phyloP scores from a whole-genome alignment of 1,140 invertebrate species.

The Homalodisca vitripennis region DNA sequence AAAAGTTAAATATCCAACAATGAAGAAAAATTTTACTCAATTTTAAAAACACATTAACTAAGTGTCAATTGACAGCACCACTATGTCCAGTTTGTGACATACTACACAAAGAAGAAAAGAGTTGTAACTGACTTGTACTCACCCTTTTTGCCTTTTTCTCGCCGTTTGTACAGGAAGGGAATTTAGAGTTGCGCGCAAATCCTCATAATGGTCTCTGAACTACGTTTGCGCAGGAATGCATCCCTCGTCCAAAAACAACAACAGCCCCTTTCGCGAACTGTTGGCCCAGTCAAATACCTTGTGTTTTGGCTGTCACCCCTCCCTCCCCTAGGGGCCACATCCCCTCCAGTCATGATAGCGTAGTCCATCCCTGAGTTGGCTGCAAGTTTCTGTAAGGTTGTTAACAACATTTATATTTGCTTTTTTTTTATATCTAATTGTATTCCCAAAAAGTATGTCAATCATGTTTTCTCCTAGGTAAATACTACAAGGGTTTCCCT shows the following conservation, averaged over 20 bases:
- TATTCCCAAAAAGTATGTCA: no score
- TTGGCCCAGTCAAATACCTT: constrained; percentile 89
- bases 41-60: no score
- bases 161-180: constrained; percentile 97
- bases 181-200: constrained; percentile 91
- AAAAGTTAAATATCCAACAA: no score
- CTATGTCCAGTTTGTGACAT: no score
- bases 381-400: constrained; percentile 72
- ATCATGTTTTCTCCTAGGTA: no score
- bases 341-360: constrained; percentile 97
- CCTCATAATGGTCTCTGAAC: constrained; percentile 91
- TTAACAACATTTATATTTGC: no score
- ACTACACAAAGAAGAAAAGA: no score
- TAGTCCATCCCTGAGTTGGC: constrained; percentile 97
- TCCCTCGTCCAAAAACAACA: constrained; percentile 99
- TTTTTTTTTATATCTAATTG: no score
- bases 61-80: no score
- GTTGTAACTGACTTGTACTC: no score
- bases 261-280: constrained; percentile 82
- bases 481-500: no score
- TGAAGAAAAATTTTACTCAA: no score
- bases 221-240: constrained; percentile 96
- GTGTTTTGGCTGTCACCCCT: constrained; percentile 97
- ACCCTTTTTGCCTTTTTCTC: constrained; percentile 88
- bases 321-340: constrained; percentile 94